Evolutionary conservation across 2,113 vertebrate genomes (phyloP).

Genomic region (Scomber colias): DNA sequence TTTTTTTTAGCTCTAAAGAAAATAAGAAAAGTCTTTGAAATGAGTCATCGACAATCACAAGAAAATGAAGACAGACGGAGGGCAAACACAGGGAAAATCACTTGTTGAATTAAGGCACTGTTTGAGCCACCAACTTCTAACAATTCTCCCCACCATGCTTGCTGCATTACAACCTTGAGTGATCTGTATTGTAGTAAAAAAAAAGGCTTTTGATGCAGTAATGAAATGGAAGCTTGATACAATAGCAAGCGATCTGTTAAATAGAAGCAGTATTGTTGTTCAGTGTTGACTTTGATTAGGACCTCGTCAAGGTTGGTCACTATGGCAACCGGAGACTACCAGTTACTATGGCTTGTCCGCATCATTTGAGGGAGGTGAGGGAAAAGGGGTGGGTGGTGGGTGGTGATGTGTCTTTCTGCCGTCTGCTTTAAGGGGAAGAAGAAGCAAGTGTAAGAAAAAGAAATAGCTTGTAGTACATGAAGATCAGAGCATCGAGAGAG

Average conservation of each 20-base stretch:
- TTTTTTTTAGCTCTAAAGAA: background rate
- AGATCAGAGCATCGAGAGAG: conserved; percentile 39
- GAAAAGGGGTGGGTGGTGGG: conserved; percentile 2
- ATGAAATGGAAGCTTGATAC: conserved; percentile 6
- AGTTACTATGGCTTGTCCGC: conserved; percentile 52
- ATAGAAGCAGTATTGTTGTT: conserved; percentile 29
- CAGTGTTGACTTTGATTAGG: conserved; percentile 45
- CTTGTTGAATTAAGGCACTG: conserved; percentile 5
- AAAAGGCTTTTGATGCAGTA: background rate
- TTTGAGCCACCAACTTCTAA: background rate
- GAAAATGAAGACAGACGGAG: background rate
- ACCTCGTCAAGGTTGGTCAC: conserved; percentile 48
- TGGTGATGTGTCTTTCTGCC: background rate
- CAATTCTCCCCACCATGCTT: too few species aligned
- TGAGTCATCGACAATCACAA: background rate
- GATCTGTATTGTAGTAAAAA: background rate
- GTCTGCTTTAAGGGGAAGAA: conserved; percentile 23
- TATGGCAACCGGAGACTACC: conserved; percentile 50
- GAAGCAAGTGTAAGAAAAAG: conserved; percentile 15
- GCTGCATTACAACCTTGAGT: background rate
- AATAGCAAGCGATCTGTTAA: conserved; percentile 5
- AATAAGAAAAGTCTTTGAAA: background rate
- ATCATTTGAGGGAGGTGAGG: conserved; percentile 41
- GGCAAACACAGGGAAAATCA: background rate
- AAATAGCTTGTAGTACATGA: conserved; percentile 34